Base-by-base conservation (phyloP, 1,140 invertebrate genomes). In the Phthorimaea operculella region DNA sequence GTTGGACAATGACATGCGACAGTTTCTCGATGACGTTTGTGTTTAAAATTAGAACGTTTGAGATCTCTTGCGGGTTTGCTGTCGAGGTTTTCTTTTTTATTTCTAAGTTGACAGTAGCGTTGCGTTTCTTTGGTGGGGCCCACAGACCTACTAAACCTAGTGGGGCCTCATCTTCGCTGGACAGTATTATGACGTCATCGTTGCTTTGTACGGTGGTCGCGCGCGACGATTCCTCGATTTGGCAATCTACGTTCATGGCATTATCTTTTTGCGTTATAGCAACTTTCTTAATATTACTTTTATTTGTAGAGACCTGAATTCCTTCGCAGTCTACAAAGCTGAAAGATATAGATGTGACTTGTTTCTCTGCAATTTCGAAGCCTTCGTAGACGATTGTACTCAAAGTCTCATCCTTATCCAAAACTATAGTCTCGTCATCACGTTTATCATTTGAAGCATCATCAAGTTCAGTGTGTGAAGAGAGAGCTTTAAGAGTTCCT, bases 1-100 rank as follows among this genome's bases (percentile, higher is more conserved):
- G 80, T 59, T 83, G 80, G 39, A 80, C 70, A 70, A 76, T 81
- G 71, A 80, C 77, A 72, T 79, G 70, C 50, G 71, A 71, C 51
- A 81, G 59, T 65, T 76, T 81, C 59, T 79, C 70, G 66, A 73
- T 75, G 67, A 72, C 74, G 70, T 79, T 71, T 63, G 76, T 77
- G 51, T 83, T 83, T 69, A 80, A 81, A 83, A 79, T 77, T 70
- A 79, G 80, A 83, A 83, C 65, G 62, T 77, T 80, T 59, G 63
- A 55, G 52, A 74, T 69, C 62, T 73, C 66, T 66, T 56, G 51
- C 51, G n/a, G 10, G 15, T 34, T 66, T 50, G 66, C 49, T 54
- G 57, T 58, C 62, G 69, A 66, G 61, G 72, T 79, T 62, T 75
- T 67, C 62, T 70, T 81, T 77, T 80, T 81, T 58, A 79, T 76